Percentiles rank a stretch among this genome's conserved stretches.
Conservation (phyloP, 2,888 invertebrate genomes). For the Euplagia quadripunctaria region DNA sequence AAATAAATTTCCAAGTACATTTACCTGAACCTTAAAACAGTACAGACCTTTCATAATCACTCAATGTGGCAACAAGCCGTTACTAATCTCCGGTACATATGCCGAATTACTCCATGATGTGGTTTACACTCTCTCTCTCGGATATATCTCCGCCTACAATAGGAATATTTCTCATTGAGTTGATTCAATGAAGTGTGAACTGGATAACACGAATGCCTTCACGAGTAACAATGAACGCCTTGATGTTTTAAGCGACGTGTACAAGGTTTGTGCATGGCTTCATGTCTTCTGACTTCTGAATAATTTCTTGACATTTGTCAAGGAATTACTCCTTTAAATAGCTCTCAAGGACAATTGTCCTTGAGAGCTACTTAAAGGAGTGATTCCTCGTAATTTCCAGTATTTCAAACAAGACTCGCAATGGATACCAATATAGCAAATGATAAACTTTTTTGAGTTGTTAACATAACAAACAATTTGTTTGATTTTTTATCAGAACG, state of each 20-base stretch:
- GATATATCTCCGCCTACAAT: constrained; percentile 57
- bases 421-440: neutral
- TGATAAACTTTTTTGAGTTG: neutral
- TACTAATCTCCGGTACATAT: constrained; percentile 28
- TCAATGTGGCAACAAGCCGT: constrained; percentile 5
- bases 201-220: constrained; percentile 76
- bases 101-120: constrained; percentile 31
- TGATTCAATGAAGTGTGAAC: constrained; percentile 76
- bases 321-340: too few species aligned
- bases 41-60: constrained; percentile 1
- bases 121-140: constrained; percentile 47
- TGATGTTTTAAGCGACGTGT: constrained; percentile 58
- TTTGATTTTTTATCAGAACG: neutral
- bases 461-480: neutral
- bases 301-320: too few species aligned
- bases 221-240: constrained; percentile 42
- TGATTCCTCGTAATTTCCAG: neutral
- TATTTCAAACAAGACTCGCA: neutral
- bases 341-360: too few species aligned
- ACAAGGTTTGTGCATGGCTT: constrained; percentile 38
- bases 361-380: too few species aligned
- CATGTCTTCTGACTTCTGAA: neutral
- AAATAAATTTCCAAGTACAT: neutral
- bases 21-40: too few species aligned
- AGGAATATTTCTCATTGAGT: constrained; percentile 75